Evolutionary conservation across 1,140 invertebrate species (phyloP), one percentile per base, ranked within the genome.

Genomic region (Drosophila malerkotliana): DNA sequence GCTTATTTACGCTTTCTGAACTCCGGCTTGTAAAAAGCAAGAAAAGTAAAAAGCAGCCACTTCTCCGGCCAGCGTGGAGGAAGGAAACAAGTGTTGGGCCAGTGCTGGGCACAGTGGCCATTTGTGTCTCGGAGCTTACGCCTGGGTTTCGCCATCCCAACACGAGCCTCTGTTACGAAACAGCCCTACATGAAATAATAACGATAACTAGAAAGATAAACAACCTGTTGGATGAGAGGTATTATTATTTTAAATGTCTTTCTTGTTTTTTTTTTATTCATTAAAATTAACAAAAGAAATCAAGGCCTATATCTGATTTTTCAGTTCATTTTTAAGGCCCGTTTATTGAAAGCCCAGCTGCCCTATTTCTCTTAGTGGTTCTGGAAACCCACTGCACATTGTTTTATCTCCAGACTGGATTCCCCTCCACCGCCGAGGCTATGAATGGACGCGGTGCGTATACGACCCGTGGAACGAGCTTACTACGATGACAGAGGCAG

Each of bases 1-100:
- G 75, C 77, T 87, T 87, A 71, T 87, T 76, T 88, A 87, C 79
- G 83, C 81, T 84, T 84, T 84, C 81, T 77, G 77, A 77, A 77
- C 77, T 57, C 59, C 34, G 63, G 51, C 59, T 61, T 57, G 32
- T 32, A 37, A 37, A 60, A 41, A 59, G 45, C 14, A 12, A 58
- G 52, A 15, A 32, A 30, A 62, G 30, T 12, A 55, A 58, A 48
- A 47, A 69, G 54, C 53, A 79, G 49, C 48, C 34, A 26, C 21
- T 37, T 54, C 39, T 60, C 53, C 54, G 52, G 21, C 44, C 45
- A 47, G 49, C 51, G 56, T 37, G 39, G 62, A 57, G 67, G 24
- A 10, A 69, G 47, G 21, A 34, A 56, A 47, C 15, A 66, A 49
- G 45, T 61, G 72, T 39, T 45, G 69, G 47, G 52, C n/a, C 30